These are phyloP conservation scores for Acomys russatus DNA, from an alignment of 2,797 vertebrate species.

Conservation along the genomic window DNA sequence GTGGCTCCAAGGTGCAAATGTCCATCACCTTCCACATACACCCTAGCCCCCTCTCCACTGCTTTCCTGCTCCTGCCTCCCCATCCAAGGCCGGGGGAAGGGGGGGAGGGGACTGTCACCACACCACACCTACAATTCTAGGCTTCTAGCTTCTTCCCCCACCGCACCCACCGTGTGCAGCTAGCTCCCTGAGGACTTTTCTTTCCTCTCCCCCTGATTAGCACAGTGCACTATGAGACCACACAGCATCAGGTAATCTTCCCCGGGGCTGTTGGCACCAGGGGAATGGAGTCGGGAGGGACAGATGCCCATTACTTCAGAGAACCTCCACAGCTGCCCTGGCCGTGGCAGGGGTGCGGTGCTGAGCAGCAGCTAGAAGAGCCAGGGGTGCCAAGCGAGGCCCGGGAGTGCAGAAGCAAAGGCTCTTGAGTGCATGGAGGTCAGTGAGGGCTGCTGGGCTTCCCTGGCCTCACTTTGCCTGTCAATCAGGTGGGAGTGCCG, in stretches of 20 bases:
- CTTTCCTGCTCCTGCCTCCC: not conserved
- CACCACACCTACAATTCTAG: not conserved
- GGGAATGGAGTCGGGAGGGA: not conserved
- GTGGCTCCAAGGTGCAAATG: not conserved
- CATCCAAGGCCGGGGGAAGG: no score
- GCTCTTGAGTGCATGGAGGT: not conserved
- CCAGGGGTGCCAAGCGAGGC: not conserved
- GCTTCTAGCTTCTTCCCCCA: not conserved
- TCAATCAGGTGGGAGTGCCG: not conserved
- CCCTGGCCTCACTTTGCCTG: conserved; percentile 7
- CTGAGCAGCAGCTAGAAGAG: not conserved
- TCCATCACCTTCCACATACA: not conserved
- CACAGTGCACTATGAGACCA: not conserved
- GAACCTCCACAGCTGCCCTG: not conserved
- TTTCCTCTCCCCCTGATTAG: conserved; percentile 38
- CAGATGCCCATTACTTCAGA: not conserved
- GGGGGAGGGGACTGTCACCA: not conserved
- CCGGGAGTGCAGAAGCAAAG: not conserved
- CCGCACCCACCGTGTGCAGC: not conserved
- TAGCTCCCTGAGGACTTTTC: not conserved
- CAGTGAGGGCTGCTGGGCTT: not conserved
- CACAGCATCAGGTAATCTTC: conserved; percentile 14
- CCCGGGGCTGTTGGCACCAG: not conserved
- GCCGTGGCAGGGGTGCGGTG: no score
- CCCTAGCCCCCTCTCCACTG: not conserved